Evolutionary conservation across 2,888 invertebrate species (phyloP), one percentile per base, ranked within the genome.

Genomic region (Orchesella flavescens): DNA sequence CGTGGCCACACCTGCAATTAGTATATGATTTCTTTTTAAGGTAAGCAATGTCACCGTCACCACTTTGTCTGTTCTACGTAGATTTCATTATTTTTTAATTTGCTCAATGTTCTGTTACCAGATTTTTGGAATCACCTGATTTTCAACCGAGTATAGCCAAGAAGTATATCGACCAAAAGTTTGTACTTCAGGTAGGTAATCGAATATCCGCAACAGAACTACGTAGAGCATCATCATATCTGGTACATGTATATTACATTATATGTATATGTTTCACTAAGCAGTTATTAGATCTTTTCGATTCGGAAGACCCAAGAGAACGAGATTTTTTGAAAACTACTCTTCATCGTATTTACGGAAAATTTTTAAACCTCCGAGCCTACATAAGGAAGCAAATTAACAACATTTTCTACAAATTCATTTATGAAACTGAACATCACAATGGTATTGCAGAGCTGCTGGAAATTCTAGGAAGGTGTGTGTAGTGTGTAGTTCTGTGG

Each of bases 371-470:
- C 83, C 93, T 98, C 88, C 93, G 98, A 90, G 97, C 97, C 89
- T 98, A 97, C 92, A 98, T 98, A 91, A 93, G 98, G 91, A 98
- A 97, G 93, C 98, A 98, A 92, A 97, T 98, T 90, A 98, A 98
- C 91, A 97, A 98, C 92, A 97, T 97, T 91, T 97, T 98, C 91
- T 95, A 94, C 92, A 96, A 97, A 93, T 98, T 98, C 93, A 97
- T 98, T 91, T 98, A 98, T 92, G 98, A 99, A 93, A 98, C 97
- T 89, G 98, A 98, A 91, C 97, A 96, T 91, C 97, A 97, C 91
- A 99, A 98, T 91, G 98, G 98, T 88, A 97, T 98, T 89, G 97
- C 97, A 85, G 98, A 98, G 91, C 92, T 98, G 89, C 92, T 98
- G 90, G 98, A 98, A 93, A 98, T 98, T 90, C 93, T 98, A 90